Percentiles rank a stretch among this genome's conserved stretches.
phyloP scores from a whole-genome alignment of 2,888 invertebrate species.

The Apotomis betuletana region DNA sequence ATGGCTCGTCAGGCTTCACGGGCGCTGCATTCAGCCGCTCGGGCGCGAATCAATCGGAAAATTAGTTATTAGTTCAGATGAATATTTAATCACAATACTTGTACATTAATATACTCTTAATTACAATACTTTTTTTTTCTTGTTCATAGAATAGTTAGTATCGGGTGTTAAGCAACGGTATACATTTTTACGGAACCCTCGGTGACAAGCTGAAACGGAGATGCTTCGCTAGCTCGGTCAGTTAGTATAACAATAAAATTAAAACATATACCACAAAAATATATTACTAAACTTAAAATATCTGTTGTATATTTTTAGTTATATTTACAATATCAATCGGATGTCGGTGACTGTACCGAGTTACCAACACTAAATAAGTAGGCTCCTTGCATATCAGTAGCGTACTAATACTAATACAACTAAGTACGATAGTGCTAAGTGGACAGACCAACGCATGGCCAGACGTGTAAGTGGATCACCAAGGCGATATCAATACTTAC shows the following conservation, averaged over 20 bases:
- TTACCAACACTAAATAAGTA: slow-evolving; percentile 43
- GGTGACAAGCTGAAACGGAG: too few species aligned
- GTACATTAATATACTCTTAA: too few species aligned
- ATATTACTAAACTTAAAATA: too few species aligned
- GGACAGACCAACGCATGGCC: slow-evolving; percentile 42
- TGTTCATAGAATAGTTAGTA: too few species aligned
- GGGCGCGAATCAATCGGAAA: slow-evolving; percentile 14
- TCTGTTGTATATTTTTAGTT: too few species aligned
- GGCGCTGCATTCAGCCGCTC: slow-evolving; percentile 13
- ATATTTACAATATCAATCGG: slow-evolving; percentile 2
- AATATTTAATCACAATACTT: slow-evolving; percentile 5
- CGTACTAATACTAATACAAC: slow-evolving; percentile 42
- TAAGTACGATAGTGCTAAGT: slow-evolving; percentile 47
- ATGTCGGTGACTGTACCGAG: slow-evolving; percentile 36
- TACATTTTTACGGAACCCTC: too few species aligned
- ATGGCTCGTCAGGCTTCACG: slow-evolving; percentile 23
- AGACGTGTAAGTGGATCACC: slow-evolving; percentile 31
- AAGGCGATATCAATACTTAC: slow-evolving; percentile 4
- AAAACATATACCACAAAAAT: too few species aligned
- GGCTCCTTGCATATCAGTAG: slow-evolving; percentile 46
- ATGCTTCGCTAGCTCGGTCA: too few species aligned
- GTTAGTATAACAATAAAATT: too few species aligned
- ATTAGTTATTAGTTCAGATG: slow-evolving; percentile 17
- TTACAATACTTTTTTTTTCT: too few species aligned
- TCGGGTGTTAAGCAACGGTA: too few species aligned